Percentiles rank a stretch among this genome's conserved stretches.
phyloP scores from a whole-genome alignment of 2,113 vertebrate genomes.

The Paradoxurus hermaphroditus region DNA sequence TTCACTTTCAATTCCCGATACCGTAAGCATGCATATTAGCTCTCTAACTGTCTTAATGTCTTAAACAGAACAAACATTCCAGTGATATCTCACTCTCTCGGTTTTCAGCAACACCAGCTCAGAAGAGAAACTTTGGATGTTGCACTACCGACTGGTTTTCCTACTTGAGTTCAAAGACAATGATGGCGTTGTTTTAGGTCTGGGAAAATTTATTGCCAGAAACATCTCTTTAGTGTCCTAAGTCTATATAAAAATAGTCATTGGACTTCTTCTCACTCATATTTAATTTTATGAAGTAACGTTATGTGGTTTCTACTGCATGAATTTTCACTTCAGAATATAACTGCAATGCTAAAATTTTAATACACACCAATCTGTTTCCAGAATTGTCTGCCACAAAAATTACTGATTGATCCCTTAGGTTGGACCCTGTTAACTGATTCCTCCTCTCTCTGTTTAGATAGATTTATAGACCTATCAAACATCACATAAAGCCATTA shows the following conservation, averaged over 20 bases:
- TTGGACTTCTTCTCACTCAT: not conserved
- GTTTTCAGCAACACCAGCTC: not conserved
- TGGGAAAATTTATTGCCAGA: not conserved
- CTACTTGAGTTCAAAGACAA: not conserved
- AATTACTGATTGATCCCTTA: constrained; percentile 16
- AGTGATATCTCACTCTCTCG: not conserved
- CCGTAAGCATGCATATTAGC: not conserved
- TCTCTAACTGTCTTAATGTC: not conserved
- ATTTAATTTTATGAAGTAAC: not conserved
- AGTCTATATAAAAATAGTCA: constrained; percentile 9
- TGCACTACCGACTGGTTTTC: not conserved
- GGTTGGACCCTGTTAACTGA: not conserved
- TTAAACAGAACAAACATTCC: not conserved
- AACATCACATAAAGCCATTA: not conserved
- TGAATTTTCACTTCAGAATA: not conserved
- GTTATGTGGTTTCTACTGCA: not conserved
- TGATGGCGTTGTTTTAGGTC: not conserved
- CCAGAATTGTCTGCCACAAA: not conserved
- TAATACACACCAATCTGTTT: not conserved
- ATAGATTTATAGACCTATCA: constrained; percentile 12
- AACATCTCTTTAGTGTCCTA: not conserved
- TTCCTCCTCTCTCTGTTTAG: not conserved
- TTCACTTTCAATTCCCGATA: not conserved
- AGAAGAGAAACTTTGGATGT: not conserved
- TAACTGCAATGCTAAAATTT: not conserved